Evolutionary conservation across 2,888 invertebrate species (phyloP), one percentile per base, ranked within the genome.

Genomic region (Synanthedon vespiformis): DNA sequence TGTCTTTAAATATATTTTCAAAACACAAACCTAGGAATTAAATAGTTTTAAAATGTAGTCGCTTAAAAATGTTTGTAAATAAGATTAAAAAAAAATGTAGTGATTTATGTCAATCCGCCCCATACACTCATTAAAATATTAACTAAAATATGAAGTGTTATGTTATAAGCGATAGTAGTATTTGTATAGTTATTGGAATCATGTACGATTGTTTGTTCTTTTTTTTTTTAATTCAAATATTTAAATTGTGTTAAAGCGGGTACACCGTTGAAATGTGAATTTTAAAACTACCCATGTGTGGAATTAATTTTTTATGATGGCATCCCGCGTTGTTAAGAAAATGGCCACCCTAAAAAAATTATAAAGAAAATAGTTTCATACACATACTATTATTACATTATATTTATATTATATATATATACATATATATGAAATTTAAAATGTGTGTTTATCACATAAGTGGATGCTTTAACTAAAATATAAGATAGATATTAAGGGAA

Each of bases 391-490:
- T 34, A 34, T 34, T 34, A 34, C 34, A 34, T 34, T 10, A 34
- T 34, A 34, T 34, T 53, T 54, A 54, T 40, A 16, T 50, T 14
- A 11, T 40, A 41, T 41, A 41, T 41, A 55, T 57, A 55, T 56
- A 54, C 57, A 54, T 53, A 57, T 55, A 55, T 53, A 55, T 53
- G 41, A 55, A 53, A 53, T 59, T 55, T 54, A 55, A 54, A 51
- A 70, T 70, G 70, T 76, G 77, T 80, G 72, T 64, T 61, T 58
- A 71, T 69, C 77, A 83, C 77, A 77, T 74, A 75, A 68, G 70
- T 71, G 73, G 68, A 83, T 80, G 86, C 86, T 87, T 87, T 87
- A 87, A 87, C 77, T 86, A 87, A 71, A 77, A 63, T 74, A 59
- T 85, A 86, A 86, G 84, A 77, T 81, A 83, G 80, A 64, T 56